phyloP scores from a whole-genome alignment of 2,113 vertebrate genomes.

The Arvicanthis niloticus region DNA sequence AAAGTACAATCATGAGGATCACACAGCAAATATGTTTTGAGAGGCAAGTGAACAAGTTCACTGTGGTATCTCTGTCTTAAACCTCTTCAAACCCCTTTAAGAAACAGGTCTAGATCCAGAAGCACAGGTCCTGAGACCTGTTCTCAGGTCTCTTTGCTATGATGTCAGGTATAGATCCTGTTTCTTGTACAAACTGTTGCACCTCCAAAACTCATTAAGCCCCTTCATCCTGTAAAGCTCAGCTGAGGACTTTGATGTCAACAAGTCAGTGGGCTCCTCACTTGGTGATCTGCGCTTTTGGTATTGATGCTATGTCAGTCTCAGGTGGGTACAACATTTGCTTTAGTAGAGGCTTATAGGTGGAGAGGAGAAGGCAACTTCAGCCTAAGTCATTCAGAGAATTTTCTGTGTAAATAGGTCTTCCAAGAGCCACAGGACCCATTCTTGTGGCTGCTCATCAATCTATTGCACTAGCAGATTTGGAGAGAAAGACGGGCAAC shows the following conservation, averaged over 20 bases:
- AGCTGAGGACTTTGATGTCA: not conserved
- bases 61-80: not conserved
- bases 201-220: not conserved
- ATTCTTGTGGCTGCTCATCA: not conserved
- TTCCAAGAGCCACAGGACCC: not conserved
- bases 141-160: not conserved
- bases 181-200: not conserved
- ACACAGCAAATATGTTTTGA: not conserved
- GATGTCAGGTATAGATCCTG: not conserved
- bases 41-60: not conserved
- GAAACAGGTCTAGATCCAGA: not conserved
- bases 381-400: not conserved
- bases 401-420: slow-evolving; percentile 39
- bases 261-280: not conserved
- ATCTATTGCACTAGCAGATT: not conserved
- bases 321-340: not conserved
- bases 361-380: not conserved
- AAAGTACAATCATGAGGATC: not conserved
- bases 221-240: not conserved
- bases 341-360: not conserved
- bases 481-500: not conserved
- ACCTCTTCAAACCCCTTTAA: not conserved
- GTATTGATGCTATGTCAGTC: not conserved
- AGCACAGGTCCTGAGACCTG: not conserved
- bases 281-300: not conserved